Base-by-base conservation (phyloP, 2,888 invertebrate genomes). In the Lissocephala sabroskyi region DNA sequence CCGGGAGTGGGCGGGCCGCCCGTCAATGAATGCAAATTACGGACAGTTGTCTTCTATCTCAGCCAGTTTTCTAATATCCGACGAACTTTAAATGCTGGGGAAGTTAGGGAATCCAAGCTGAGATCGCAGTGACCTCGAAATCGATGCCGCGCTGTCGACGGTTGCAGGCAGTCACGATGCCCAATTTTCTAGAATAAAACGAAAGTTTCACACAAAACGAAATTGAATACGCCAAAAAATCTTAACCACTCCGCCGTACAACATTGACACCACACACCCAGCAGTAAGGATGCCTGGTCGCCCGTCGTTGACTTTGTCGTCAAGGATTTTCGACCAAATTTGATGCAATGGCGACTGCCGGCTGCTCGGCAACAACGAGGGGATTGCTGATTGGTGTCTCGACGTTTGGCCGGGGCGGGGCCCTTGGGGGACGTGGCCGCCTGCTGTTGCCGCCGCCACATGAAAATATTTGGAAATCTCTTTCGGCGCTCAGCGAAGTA, bases 141-240 rank as follows among this genome's bases (percentile, higher is more conserved):
- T n/a, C n/a, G n/a, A n/a, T n/a, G n/a, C n/a, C n/a, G n/a, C n/a
- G n/a, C n/a, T n/a, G n/a, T n/a, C n/a, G n/a, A n/a, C n/a, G n/a
- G n/a, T n/a, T n/a, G n/a, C n/a, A n/a, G n/a, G n/a, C n/a, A n/a
- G 23, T 23, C 23, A 23, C 23, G 53, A 56, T 56, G 28, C 28
- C 35, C 29, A 30, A 10, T 37, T 39, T 33, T 37, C 4, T 1
- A 17, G 43, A 43, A 40, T 43, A 44, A 40, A 48, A 43, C 23
- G 19, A 19, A 39, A 39, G 4, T 39, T 19, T 36, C 49, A 62
- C 61, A 70, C 48, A 58, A 52, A 55, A 53, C 52, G 60, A 70
- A 70, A 70, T 70, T 66, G 74, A 74, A 70, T 73, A 77, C 77
- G 73, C 64, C 60, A 70, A 77, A 76, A 79, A 77, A 77, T 77